These are phyloP conservation scores for Ia io DNA, from an alignment of 2,113 vertebrate genomes.

Conservation along the genomic window DNA sequence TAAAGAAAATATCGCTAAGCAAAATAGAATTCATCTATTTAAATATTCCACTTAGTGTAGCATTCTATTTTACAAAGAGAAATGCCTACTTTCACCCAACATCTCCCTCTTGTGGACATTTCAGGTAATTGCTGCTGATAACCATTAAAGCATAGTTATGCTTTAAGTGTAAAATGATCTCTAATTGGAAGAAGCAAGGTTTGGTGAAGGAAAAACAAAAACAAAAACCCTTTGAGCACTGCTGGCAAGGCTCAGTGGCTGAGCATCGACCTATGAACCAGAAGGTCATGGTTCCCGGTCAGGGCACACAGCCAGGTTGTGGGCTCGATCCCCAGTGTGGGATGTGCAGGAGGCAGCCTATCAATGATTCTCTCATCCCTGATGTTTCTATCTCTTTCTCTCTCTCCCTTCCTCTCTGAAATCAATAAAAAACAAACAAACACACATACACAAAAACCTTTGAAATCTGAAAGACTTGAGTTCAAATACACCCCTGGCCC, in stretches of 20 bases:
- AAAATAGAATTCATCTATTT: slow-evolving; percentile 14
- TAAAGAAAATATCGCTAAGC: slow-evolving; percentile 38
- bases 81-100: not conserved
- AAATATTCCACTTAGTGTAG: not conserved
- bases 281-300: too few relatives aligned
- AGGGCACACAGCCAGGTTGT: too few relatives aligned
- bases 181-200: not conserved
- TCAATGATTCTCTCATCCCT: too few relatives aligned
- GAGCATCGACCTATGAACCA: too few relatives aligned
- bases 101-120: slow-evolving; percentile 53
- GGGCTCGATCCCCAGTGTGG: too few relatives aligned
- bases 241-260: too few relatives aligned
- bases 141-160: not conserved
- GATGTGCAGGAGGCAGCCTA: too few relatives aligned
- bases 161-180: not conserved
- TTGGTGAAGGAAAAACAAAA: not conserved
- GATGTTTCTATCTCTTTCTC: too few relatives aligned
- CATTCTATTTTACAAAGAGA: slow-evolving; percentile 26
- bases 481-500: not conserved
- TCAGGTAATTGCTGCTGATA: slow-evolving; percentile 21
- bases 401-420: too few relatives aligned
- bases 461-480: slow-evolving; percentile 7
- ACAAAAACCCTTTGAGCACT: too few relatives aligned
- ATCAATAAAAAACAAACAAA: not conserved
- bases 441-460: not conserved